Evolutionary conservation across 2,797 vertebrate genomes (phyloP), one percentile per base, ranked within the genome.

Genomic region (Miichthys miiuy): DNA sequence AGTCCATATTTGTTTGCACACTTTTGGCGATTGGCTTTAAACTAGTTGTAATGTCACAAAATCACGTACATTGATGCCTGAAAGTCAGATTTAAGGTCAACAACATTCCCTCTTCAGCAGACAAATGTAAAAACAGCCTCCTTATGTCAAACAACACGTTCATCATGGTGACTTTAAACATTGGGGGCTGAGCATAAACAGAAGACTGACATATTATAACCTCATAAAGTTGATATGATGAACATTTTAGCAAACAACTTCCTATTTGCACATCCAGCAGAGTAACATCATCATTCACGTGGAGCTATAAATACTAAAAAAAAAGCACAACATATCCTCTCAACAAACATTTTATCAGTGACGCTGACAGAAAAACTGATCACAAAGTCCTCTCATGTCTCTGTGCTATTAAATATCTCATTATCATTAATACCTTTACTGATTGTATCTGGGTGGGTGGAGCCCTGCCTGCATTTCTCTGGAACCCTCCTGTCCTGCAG

Each of bases 391-490:
- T 80, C 64, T 86, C 82, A 54, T 70, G 63, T 79, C 10, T 86
- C 77, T 77, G 23, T 50, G 52, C 61, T 64, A 68, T 72, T 68
- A 78, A 63, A 83, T 78, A 55, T 84, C 75, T 80, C 44, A 84
- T 61, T 44, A 52, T 72, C 42, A 57, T 55, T 30, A 47, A 11
- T 42, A 23, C 50, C 55, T 74, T 74, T 23, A 42, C 16, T 46
- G 54, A 46, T 30, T 6, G 56, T 20, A 16, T 17, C 3, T 58
- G 21, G 25, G 56, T 25, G 57, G 77, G 68, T 48, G 47, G 23
- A 58, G 47, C 48, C 25, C 42, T 17, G 10, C 57, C 69, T 57
- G 60, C 55, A 72, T 66, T 5, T 80, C 77, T 80, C 69, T 58
- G 75, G 61, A 85, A 66, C 21, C 50, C 68, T 81, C 64, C 58